Evolutionary conservation across 2,888 invertebrate genomes (phyloP).

Genomic region (Epinotia ramella): DNA sequence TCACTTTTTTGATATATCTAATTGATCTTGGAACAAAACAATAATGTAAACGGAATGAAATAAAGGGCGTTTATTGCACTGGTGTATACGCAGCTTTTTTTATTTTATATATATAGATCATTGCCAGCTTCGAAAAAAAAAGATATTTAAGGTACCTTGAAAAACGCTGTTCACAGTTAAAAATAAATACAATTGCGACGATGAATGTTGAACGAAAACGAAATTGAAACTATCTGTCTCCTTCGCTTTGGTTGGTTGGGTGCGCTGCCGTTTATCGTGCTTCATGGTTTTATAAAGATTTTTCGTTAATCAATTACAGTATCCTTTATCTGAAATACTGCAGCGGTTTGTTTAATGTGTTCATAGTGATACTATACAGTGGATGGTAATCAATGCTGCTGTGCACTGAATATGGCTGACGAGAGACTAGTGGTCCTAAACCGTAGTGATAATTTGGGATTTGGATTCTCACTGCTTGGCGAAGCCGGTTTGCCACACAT

Average conservation of each 20-base stretch:
- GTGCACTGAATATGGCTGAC: slow-evolving; percentile 91
- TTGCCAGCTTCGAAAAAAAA: slow-evolving; percentile 1
- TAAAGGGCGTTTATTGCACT: too few relatives aligned
- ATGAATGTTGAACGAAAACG: slow-evolving; percentile 35
- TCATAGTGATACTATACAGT: slow-evolving; percentile 70
- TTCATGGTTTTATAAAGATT: slow-evolving; percentile 71
- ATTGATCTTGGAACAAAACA: too few relatives aligned
- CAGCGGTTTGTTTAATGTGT: slow-evolving; percentile 68
- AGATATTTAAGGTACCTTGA: slow-evolving; percentile 11
- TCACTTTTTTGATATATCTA: too few relatives aligned
- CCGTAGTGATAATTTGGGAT: slow-evolving; percentile 94
- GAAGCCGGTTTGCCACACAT: slow-evolving; percentile 96
- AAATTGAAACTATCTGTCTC: slow-evolving; percentile 47
- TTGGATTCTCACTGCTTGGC: slow-evolving; percentile 96
- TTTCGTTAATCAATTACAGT: slow-evolving; percentile 65
- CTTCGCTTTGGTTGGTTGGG: slow-evolving; percentile 80
- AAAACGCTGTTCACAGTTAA: slow-evolving; percentile 18
- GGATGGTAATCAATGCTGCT: slow-evolving; percentile 81
- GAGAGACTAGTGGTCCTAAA: slow-evolving; percentile 95
- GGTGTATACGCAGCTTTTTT: too few relatives aligned
- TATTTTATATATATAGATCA: not conserved
- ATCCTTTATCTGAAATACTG: slow-evolving; percentile 57
- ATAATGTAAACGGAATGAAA: too few relatives aligned
- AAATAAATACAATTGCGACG: slow-evolving; percentile 26
- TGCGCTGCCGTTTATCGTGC: slow-evolving; percentile 77